phyloP scores from a whole-genome alignment of 2,888 invertebrate species.

The Papilio demoleus region DNA sequence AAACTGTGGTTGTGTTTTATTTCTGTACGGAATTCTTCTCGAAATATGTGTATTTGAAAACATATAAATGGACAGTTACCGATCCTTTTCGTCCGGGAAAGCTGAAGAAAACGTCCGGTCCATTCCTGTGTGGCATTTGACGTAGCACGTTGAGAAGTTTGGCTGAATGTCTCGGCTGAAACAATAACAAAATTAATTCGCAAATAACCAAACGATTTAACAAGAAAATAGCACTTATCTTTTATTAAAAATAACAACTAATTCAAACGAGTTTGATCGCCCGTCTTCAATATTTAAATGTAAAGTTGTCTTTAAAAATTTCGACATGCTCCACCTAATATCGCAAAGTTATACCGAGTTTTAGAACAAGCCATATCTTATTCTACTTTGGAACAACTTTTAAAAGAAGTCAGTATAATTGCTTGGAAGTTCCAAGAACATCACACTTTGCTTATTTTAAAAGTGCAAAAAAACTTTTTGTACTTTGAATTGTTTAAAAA shows the following conservation, averaged over 20 bases:
- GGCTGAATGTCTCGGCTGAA: conserved; percentile 96
- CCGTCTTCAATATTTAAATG: too few relatives aligned
- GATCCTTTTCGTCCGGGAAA: conserved; percentile 99
- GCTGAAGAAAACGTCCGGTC: conserved; percentile 99
- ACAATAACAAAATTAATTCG: conserved; percentile 49
- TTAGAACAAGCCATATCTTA: conserved; percentile 28
- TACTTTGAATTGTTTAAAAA: not conserved
- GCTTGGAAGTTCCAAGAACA: conserved; percentile 26
- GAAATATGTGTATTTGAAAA: not conserved
- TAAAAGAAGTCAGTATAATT: conserved; percentile 33
- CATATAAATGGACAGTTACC: conserved; percentile 85
- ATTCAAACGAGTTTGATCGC: too few relatives aligned
- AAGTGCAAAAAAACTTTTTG: not conserved
- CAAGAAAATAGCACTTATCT: too few relatives aligned
- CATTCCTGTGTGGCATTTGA: conserved; percentile 99
- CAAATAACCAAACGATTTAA: too few relatives aligned
- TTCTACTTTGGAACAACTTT: conserved; percentile 27
- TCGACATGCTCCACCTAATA: conserved; percentile 19
- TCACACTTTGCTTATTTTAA: not conserved
- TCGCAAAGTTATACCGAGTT: conserved; percentile 22
- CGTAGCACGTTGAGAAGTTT: conserved; percentile 98
- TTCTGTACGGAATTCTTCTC: not conserved
- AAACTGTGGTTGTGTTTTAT: not conserved
- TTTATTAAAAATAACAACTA: too few relatives aligned
- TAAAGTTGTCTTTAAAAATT: conserved; percentile 3